Percentiles rank a stretch among this genome's conserved stretches.
Conservation (phyloP, 1,140 invertebrate genomes). For the Chymomyza costata region DNA sequence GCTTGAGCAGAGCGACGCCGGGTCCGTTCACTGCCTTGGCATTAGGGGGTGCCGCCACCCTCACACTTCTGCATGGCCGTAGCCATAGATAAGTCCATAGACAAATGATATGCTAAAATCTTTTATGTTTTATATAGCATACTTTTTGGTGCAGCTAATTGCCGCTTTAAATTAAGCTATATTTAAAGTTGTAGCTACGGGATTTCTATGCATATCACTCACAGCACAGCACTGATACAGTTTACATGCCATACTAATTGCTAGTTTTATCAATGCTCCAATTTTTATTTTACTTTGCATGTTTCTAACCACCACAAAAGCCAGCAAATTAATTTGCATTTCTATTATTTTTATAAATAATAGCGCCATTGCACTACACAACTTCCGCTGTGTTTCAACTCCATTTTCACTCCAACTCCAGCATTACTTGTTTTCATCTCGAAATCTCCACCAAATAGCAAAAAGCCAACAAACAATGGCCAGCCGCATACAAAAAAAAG, state of each 20-base stretch:
- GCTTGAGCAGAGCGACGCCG: constrained; percentile 3
- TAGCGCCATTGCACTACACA: too few relatives aligned
- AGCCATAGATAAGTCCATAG: constrained; percentile 41
- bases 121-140: constrained; percentile 31
- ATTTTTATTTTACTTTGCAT: constrained; percentile 32
- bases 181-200: constrained; percentile 47
- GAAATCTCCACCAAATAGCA: constrained; percentile 27
- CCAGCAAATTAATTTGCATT: constrained; percentile 63
- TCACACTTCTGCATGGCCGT: too few relatives aligned
- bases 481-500: constrained; percentile 2
- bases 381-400: constrained; percentile 1
- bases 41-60: too few relatives aligned
- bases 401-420: constrained; percentile 2
- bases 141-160: constrained; percentile 54
- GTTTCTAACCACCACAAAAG: constrained; percentile 18
- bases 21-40: too few relatives aligned
- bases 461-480: constrained; percentile 36
- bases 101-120: constrained; percentile 46
- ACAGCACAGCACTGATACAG: constrained; percentile 8
- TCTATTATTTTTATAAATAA: constrained; percentile 73
- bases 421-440: constrained; percentile 32
- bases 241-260: too few relatives aligned
- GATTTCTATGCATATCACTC: constrained; percentile 18
- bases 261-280: constrained; percentile 54
- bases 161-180: constrained; percentile 50